Evolutionary conservation across 2,888 invertebrate species (phyloP), one percentile per base, ranked within the genome.

Genomic region (Colletes collaris): DNA sequence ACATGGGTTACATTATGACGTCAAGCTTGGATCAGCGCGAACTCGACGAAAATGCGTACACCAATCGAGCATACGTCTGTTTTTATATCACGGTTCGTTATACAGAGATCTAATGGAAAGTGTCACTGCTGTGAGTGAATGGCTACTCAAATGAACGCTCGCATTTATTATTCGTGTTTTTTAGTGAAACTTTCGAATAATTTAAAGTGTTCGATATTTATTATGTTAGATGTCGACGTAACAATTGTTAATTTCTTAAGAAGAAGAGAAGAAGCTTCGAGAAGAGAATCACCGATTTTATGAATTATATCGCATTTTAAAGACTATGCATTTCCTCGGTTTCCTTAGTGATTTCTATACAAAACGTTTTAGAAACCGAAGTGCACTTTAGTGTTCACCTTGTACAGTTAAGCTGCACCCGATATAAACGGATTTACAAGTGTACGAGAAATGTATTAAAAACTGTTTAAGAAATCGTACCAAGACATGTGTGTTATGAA

Each of bases 31-130:
- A 78, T 55, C 70, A 70, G 55, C 78, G 55, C 69, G 65, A 77
- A 76, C 59, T 49, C 49, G 59, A 75, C 76, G 76, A 78, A 78
- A 78, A 78, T 78, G 76, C 77, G 60, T 69, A 64, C 44, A 78
- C 64, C 53, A 64, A 70, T 76, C 46, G 65, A 76, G 76, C 67
- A 71, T 79, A 80, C 56, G 63, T 65, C 68, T 75, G 64, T 76
- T 79, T 71, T 56, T 60, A 16, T 67, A 37, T 16, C 56, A 56
- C 66, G 53, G 63, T 53, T 69, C 52, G 37, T 79, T 66, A 50
- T 66, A 75, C 40, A 69, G 40, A 27, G 56, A 72, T 37, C 63
- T 52, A 63, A 75, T 68, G 66, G 64, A 74, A 71, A 79, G 69
- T 81, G 72, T 79, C 72, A 81, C 46, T 69, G 52, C 66, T 50